Evolutionary conservation across 2,113 vertebrate species (phyloP), one percentile per base, ranked within the genome.

Genomic region (Salvelinus sp.): DNA sequence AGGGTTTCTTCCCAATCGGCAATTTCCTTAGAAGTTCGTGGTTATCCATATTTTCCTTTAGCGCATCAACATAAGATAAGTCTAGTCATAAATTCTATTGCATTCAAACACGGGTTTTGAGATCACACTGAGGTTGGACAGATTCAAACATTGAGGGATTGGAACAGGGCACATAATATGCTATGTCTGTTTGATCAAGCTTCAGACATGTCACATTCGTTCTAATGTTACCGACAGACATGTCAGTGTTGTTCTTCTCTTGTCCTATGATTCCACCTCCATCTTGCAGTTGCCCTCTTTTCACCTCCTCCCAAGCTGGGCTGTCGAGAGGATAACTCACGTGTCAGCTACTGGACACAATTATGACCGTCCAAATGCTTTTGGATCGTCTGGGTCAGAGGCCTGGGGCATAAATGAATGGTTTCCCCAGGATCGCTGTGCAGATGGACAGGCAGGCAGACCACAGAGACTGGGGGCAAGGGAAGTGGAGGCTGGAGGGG

Each of bases 341-440:
- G 20, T 69, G 67, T 22, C 67, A 69, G 67, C 38, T 69, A n/a
- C 67, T 69, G 67, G 67, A 33, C 67, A 69, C 67, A 69, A 47
- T 69, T 69, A 69, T 47, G 33, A 47, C 67, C 25, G 67, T 69
- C 30, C 67, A 69, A 38, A 69, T 69, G 67, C 67, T 69, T 33
- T 47, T 38, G 67, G 67, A 69, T 47, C 7, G 67, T 69, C 67
- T 69, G 67, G 50, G 67, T 30, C 67, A 47, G 67, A 69, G 67
- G 67, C 67, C 67, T 69, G 67, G 67, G 67, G 67, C 67, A n/a
- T 69, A 69, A 69, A 69, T 69, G 38, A 69, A 44, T 69, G 67
- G 16, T 6, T 69, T 69, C 67, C 67, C 67, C 38, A 69, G 67
- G 30, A 69, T 18, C 3, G 33, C 30, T 69, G 30, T 69, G 67